These are phyloP conservation scores for Flexamia atlantica DNA, from an alignment of 2,888 invertebrate species.

Conservation along the genomic window DNA sequence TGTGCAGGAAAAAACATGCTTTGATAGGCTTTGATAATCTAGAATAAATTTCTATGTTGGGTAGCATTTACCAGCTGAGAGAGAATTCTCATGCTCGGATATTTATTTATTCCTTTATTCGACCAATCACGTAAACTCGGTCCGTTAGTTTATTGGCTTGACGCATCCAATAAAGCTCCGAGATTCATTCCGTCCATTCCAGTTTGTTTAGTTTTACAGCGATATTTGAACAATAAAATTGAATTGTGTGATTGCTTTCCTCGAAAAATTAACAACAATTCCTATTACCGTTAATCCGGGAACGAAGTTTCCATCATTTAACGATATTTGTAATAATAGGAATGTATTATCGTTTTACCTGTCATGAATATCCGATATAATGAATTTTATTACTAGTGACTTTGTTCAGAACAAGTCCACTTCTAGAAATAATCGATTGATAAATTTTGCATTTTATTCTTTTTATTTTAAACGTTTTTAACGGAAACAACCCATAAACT, in stretches of 20 bases:
- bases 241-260: slow-evolving; percentile 30
- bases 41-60: too few relatives aligned
- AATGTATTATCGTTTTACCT: not conserved
- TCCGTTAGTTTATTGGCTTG: slow-evolving; percentile 30
- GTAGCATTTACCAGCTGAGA: not conserved
- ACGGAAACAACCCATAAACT: too few relatives aligned
- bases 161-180: slow-evolving; percentile 18
- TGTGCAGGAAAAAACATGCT: too few relatives aligned
- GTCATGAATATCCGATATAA: too few relatives aligned
- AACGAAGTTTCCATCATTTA: not conserved
- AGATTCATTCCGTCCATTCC: slow-evolving; percentile 35
- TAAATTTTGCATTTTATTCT: too few relatives aligned
- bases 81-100: not conserved
- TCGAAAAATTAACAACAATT: not conserved
- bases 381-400: too few relatives aligned
- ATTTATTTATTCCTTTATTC: not conserved
- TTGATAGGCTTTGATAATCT: too few relatives aligned
- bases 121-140: not conserved
- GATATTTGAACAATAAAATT: slow-evolving; percentile 38
- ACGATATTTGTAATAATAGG: slow-evolving; percentile 2
- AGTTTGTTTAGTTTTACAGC: slow-evolving; percentile 37
- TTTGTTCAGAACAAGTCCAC: too few relatives aligned
- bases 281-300: slow-evolving; percentile 25
- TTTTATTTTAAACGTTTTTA: too few relatives aligned
- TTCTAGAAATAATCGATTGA: too few relatives aligned